Percentiles rank a stretch among this genome's conserved stretches.
phyloP scores from a whole-genome alignment of 2,113 vertebrate species.

The Pseudorasbora parva region DNA sequence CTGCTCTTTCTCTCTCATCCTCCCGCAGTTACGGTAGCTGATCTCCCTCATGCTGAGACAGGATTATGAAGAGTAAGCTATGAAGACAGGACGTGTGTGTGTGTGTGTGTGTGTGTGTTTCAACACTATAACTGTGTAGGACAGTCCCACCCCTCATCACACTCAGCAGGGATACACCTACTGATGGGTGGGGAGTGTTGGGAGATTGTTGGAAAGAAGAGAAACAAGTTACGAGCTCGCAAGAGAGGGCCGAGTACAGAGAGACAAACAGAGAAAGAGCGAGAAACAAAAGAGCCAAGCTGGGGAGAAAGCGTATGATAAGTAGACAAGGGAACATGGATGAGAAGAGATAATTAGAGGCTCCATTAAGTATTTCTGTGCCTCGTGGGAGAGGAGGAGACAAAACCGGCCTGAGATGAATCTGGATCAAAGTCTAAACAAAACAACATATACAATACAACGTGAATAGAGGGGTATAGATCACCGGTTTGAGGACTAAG shows the following conservation, averaged over 20 bases:
- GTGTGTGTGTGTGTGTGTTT: constrained; percentile 31
- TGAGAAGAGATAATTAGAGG: constrained; percentile 39
- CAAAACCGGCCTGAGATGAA: neutral
- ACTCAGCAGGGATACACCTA: constrained; percentile 57
- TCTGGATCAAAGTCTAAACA: constrained; percentile 12
- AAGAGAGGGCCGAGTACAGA: neutral
- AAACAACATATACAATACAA: neutral
- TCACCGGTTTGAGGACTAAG: too few species aligned
- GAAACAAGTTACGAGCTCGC: neutral
- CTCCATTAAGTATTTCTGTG: constrained; percentile 26
- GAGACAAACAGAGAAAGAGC: constrained; percentile 6
- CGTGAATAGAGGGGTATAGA: neutral
- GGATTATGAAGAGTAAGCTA: constrained; percentile 53
- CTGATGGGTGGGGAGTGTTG: constrained; percentile 17
- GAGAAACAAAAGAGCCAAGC: neutral
- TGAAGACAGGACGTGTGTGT: constrained; percentile 29
- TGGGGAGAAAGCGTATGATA: neutral
- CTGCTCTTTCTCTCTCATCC: constrained; percentile 15
- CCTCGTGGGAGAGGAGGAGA: constrained; percentile 22
- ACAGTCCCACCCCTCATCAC: constrained; percentile 56
- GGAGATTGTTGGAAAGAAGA: constrained; percentile 4
- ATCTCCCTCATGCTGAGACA: constrained; percentile 52
- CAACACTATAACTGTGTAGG: constrained; percentile 47
- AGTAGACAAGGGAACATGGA: constrained; percentile 21
- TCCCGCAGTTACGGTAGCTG: constrained; percentile 55